Conservation (phyloP, 1,140 invertebrate species). For the Stegodyphus mimosarum region DNA sequence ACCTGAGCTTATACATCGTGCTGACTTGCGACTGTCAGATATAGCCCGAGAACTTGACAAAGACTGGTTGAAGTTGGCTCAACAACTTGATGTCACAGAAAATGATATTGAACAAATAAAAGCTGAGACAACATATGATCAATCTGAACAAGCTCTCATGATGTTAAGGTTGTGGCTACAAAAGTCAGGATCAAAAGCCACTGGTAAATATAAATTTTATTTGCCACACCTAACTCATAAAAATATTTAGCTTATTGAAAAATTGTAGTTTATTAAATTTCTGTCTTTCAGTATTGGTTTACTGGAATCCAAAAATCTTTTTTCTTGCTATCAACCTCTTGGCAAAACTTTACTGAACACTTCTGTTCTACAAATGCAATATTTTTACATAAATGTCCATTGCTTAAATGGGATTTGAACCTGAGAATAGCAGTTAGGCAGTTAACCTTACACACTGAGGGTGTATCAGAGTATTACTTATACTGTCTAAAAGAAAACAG, state of each 20-base stretch:
- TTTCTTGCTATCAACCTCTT: no score
- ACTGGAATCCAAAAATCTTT: no score
- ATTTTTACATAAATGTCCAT: neutral
- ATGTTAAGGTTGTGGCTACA: constrained; percentile 91
- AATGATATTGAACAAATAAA: constrained; percentile 89
- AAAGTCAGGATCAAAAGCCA: constrained; percentile 79
- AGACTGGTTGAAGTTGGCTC: constrained; percentile 90
- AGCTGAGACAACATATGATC: constrained; percentile 84
- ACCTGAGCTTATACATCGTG: constrained; percentile 78
- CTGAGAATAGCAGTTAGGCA: no score
- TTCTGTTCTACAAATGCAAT: neutral
- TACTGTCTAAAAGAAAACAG: no score
- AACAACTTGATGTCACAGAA: constrained; percentile 81
- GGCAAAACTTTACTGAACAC: neutral
- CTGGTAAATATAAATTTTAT: constrained; percentile 70
- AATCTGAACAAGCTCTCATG: constrained; percentile 88
- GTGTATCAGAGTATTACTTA: no score
- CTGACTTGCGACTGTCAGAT: constrained; percentile 86
- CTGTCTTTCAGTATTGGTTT: no score
- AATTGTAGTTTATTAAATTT: no score
- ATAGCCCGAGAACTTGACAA: constrained; percentile 90
- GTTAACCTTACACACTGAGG: no score
- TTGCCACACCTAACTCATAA: neutral
- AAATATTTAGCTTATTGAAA: no score
- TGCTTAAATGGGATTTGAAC: no score